Evolutionary conservation across 2,113 vertebrate genomes (phyloP), one percentile per base, ranked within the genome.

Genomic region (Lamprologus callipterus): DNA sequence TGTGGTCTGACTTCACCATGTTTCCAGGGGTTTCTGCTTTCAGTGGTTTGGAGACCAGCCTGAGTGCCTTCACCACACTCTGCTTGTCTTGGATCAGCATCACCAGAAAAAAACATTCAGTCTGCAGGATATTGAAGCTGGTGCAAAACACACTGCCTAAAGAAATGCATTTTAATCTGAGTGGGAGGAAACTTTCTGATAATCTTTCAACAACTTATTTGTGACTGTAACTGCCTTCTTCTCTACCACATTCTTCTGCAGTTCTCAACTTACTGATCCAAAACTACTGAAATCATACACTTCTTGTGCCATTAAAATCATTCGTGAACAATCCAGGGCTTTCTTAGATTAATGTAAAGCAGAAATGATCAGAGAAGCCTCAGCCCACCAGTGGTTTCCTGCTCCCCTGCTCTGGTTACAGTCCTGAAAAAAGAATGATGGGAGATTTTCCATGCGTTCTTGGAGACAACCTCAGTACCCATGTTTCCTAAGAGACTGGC

Each of bases 31-130:
- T 60, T 88, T 47, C 70, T 49, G 75, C 65, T 93, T 85, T 84
- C 54, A 21, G 90, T 55, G 92, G 95, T 93, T 94, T 94, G 86
- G 58, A 86, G 88, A 58, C 75, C 53, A 92, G 93, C 85, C 92
- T 68, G 89, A 91, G 88, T 79, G 89, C 88, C 93, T 91, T 94
- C 88, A 93, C 94, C 89, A 26, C 87, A 93, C 33, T 88, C 10
- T 93, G 94, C 93, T 95, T 93, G 85, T 93, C 65, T 94, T 95
- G 93, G 90, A 91, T 75, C 55, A 26, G 80, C 65, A 75, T 84
- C 68, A 31, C 12, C 86, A 85, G 80, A 82, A 85, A 89, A 89
- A 93, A n/a, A 54, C 54, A 68, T 86, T n/a, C 16, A 28, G 21
- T 83, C 55, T 21, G 5, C 31, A 80, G 58, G 49, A 85, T 91